Conservation (phyloP, 2,888 invertebrate species). For the Zhuqinia jingwanae region DNA sequence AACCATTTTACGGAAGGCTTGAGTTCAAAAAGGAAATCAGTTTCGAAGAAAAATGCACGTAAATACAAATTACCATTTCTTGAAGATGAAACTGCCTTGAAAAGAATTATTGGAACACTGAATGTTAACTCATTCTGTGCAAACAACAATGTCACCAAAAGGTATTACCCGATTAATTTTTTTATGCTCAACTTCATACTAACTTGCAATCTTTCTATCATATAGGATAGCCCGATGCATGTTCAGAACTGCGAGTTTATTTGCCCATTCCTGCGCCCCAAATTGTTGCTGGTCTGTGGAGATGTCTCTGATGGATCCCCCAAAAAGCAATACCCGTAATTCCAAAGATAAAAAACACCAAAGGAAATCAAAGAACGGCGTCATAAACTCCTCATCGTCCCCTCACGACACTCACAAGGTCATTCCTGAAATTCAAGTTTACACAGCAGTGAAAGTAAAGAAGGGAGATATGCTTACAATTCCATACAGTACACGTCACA, state of each 20-base stretch:
- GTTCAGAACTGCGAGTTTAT: constrained; percentile 58
- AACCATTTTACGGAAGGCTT: constrained; percentile 54
- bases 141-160: constrained; percentile 49
- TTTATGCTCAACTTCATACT: too few species aligned
- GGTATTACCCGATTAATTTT: constrained; percentile 16
- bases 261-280: constrained; percentile 67
- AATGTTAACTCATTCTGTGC: constrained; percentile 74
- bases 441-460: constrained; percentile 52
- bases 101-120: constrained; percentile 56
- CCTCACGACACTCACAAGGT: constrained; percentile 6
- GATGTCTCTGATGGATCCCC: constrained; percentile 23
- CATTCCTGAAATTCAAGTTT: constrained; percentile 57
- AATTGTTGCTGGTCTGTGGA: constrained; percentile 67
- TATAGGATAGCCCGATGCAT: constrained; percentile 67
- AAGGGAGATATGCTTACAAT: constrained; percentile 65
- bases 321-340: background rate
- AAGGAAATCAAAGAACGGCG: constrained; percentile 30
- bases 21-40: background rate
- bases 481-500: constrained; percentile 61
- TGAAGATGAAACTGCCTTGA: constrained; percentile 34
- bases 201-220: background rate
- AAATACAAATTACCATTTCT: constrained; percentile 51
- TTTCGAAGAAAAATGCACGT: constrained; percentile 51
- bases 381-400: background rate
- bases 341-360: background rate